These are phyloP conservation scores for Rallus crepitans DNA, from an alignment of 2,797 vertebrate genomes.

Conservation along the genomic window DNA sequence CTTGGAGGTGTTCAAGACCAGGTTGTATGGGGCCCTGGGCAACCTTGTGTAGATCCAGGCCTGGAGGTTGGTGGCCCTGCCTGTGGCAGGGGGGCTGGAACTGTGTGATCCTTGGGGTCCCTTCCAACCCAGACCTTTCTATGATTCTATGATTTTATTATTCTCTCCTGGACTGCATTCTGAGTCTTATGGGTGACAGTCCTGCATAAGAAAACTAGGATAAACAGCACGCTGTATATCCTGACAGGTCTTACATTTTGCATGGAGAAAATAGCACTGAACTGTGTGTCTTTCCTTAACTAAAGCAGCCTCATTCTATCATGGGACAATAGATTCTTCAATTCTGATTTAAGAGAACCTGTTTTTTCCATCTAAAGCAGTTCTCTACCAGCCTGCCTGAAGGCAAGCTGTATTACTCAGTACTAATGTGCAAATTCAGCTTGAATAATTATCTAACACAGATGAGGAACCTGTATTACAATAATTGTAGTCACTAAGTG, in stretches of 20 bases:
- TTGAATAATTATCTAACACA: slow-evolving; percentile 28
- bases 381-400: neutral
- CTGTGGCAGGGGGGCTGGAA: too few species aligned
- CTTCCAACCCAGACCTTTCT: too few species aligned
- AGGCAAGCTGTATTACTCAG: neutral
- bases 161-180: neutral
- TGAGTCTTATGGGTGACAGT: neutral
- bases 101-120: too few species aligned
- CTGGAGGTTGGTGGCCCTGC: too few species aligned
- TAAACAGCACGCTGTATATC: neutral
- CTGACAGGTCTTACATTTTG: neutral
- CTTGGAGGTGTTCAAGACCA: too few species aligned
- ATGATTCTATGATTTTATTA: too few species aligned
- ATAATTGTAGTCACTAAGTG: neutral
- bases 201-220: neutral
- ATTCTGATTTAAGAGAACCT: neutral
- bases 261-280: neutral
- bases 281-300: neutral
- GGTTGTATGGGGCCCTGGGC: too few species aligned
- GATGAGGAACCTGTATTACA: neutral
- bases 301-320: neutral
- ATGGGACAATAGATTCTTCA: neutral
- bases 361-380: neutral
- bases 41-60: too few species aligned
- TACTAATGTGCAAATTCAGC: neutral